phyloP scores from a whole-genome alignment of 2,888 invertebrate genomes.

The Oscheius myriophilus region DNA sequence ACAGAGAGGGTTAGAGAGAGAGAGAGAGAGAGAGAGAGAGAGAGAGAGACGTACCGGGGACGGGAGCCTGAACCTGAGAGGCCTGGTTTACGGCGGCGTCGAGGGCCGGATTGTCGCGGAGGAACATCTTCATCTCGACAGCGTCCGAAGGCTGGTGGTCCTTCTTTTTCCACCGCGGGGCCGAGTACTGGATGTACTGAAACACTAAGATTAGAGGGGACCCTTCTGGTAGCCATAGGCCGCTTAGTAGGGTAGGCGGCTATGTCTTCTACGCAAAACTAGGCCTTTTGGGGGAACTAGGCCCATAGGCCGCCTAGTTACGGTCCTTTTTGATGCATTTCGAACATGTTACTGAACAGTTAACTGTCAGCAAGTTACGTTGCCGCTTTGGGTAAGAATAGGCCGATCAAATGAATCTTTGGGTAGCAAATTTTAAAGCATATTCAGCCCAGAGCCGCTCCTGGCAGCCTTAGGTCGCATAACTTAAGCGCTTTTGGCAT shows the following conservation, averaged over 20 bases:
- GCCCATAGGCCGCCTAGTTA: neutral
- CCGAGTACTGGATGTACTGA: slow-evolving; percentile 57
- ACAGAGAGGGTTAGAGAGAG: too few relatives aligned
- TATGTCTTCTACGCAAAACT: too few relatives aligned
- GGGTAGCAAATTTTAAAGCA: too few relatives aligned
- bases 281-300: too few relatives aligned
- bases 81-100: slow-evolving; percentile 52
- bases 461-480: neutral
- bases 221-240: neutral
- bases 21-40: too few relatives aligned
- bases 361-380: too few relatives aligned
- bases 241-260: too few relatives aligned
- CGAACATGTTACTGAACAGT: too few relatives aligned
- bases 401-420: too few relatives aligned
- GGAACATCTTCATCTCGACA: slow-evolving; percentile 65
- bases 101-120: slow-evolving; percentile 59
- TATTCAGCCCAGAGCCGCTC: too few relatives aligned
- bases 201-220: slow-evolving; percentile 10
- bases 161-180: slow-evolving; percentile 61
- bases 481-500: neutral
- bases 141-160: slow-evolving; percentile 59
- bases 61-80: neutral
- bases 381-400: too few relatives aligned
- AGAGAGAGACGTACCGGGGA: slow-evolving; percentile 4
- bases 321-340: too few relatives aligned